Conservation (phyloP, 2,113 vertebrate genomes). For the Ailurus styani region DNA sequence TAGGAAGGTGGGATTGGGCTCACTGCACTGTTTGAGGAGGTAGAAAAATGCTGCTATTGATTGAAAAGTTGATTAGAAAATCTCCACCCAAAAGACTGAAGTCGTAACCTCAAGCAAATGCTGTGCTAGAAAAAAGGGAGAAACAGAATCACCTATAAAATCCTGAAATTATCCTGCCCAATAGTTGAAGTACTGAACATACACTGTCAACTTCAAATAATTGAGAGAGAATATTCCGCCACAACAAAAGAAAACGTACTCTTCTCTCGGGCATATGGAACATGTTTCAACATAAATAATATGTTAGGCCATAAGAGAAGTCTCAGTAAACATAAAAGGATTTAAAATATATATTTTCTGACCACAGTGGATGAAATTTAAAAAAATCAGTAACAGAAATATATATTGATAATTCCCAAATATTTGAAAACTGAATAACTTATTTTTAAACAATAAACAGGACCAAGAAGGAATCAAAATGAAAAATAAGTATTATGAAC, state of each 20-base stretch:
- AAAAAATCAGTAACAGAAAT: background rate
- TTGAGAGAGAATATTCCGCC: background rate
- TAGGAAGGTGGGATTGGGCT: background rate
- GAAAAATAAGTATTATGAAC: background rate
- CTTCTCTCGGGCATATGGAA: background rate
- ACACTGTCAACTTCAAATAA: background rate
- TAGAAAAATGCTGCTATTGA: background rate
- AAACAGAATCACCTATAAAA: background rate
- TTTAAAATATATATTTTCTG: constrained; percentile 5
- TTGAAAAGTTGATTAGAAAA: background rate
- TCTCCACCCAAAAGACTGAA: background rate
- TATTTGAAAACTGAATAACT: background rate
- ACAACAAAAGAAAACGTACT: background rate
- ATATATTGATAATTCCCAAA: background rate
- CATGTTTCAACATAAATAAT: background rate
- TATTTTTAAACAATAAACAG: background rate
- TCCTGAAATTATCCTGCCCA: background rate
- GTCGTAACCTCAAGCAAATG: background rate
- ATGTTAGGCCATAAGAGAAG: background rate
- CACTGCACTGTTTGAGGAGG: background rate
- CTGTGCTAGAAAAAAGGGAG: background rate
- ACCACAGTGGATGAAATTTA: background rate
- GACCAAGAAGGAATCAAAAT: background rate
- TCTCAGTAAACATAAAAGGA: background rate
- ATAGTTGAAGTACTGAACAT: background rate